Evolutionary conservation across 2,113 vertebrate genomes (phyloP).

Genomic region (Oncorhynchus masou): DNA sequence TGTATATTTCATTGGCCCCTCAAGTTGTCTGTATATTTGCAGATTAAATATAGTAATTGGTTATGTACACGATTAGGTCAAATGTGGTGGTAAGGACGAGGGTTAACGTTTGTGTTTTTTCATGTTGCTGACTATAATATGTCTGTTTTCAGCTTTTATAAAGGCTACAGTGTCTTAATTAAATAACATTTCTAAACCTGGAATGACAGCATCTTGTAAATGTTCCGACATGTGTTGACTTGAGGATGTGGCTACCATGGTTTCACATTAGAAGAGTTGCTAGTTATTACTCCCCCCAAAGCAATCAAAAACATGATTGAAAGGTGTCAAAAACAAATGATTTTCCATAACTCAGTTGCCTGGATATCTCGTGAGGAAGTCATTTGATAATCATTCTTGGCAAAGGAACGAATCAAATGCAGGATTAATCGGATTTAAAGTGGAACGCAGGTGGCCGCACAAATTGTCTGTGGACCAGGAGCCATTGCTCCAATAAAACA

Average conservation of each 20-base stretch:
- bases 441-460: conserved; percentile 10
- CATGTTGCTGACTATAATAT: background rate
- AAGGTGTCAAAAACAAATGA: conserved; percentile 61
- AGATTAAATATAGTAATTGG: no score
- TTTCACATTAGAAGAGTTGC: conserved; percentile 10
- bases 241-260: background rate
- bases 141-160: background rate
- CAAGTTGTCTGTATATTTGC: no score
- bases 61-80: no score
- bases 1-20: no score
- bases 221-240: background rate
- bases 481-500: background rate
- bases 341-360: conserved; percentile 64
- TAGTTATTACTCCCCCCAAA: conserved; percentile 40
- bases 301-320: conserved; percentile 54
- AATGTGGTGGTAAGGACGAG: no score
- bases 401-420: conserved; percentile 47
- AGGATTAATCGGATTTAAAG: conserved; percentile 56
- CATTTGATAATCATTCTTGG: conserved; percentile 48
- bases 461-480: conserved; percentile 25
- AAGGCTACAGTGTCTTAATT: background rate
- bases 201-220: background rate
- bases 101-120: no score
- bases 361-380: conserved; percentile 46
- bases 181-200: background rate